Evolutionary conservation across 1,140 invertebrate species (phyloP), one percentile per base, ranked within the genome.

Genomic region (Drosophila lacertosa): DNA sequence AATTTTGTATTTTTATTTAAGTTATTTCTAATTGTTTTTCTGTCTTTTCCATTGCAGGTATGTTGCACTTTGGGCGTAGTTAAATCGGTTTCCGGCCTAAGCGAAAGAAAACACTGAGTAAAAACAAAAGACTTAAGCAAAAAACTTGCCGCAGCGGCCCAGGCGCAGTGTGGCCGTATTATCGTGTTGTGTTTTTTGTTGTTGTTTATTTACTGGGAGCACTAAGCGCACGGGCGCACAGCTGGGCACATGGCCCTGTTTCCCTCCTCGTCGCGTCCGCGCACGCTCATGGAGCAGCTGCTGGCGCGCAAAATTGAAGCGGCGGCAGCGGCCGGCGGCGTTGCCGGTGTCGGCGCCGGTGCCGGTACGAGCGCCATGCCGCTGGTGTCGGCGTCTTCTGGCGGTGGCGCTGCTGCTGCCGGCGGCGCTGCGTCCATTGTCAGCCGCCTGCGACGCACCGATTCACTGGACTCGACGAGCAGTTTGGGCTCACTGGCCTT

Each of bases 261-360:
- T 69, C 93, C 93, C 15, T 92, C 91, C 22, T 86, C 86, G 4
- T 88, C 89, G 67, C 91, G 93, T 51, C 94, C 95, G 16, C 93
- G 95, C 70, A 94, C 94, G 22, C 91, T 96, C 4, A 96, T 96
- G 95, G 95, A 96, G 90, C 93, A 94, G 51, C 91, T 96, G 44
- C 91, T 96, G 37, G 94, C 95, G 16, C 95, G 95, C 2, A 96
- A 96, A 91, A 96, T 96, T 92, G 95, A 96, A 79, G 93, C 92
- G 35, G 89, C 89, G 0, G 83, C 82, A 1, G 72, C 86, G 11
- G 69, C 69, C 68, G 37, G 80, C 59, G 74, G n/a, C 33, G 35
- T 26, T 5, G 42, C 58, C 91, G 92, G 26, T 89, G 80, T 89
- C 92, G 24, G 89, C 95, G 16, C 91, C 95, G 13, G 93, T 94